These are phyloP conservation scores for Apis cerana DNA, from an alignment of 1,140 invertebrate species.

Conservation along the genomic window DNA sequence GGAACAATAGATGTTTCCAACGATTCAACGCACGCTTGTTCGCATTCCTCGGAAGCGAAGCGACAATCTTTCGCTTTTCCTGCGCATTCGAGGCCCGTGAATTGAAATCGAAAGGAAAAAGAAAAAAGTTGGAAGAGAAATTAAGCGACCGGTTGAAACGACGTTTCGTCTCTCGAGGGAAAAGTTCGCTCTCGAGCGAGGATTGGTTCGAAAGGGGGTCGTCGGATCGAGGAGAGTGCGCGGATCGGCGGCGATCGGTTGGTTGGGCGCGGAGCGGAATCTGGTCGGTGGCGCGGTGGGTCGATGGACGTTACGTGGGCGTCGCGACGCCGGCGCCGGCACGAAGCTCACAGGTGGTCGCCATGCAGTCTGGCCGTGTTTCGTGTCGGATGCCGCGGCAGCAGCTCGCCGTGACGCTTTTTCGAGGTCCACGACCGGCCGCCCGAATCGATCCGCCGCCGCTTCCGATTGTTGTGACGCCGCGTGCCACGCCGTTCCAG, in stretches of 20 bases:
- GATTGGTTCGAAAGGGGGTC: too few species aligned
- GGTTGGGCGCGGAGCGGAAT: slow-evolving; percentile 6
- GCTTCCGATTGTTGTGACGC: slow-evolving; percentile 46
- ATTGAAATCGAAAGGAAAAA: too few species aligned
- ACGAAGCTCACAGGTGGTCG: slow-evolving; percentile 76
- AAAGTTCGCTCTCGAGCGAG: too few species aligned
- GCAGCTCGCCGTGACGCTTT: slow-evolving; percentile 61
- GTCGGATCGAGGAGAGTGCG: neutral
- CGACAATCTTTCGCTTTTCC: too few species aligned
- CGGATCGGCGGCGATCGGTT: neutral
- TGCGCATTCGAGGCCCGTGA: too few species aligned
- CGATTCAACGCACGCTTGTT: too few species aligned
- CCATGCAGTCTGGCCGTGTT: slow-evolving; percentile 74
- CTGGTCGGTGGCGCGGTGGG: slow-evolving; percentile 35
- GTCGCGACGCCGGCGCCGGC: slow-evolving; percentile 71
- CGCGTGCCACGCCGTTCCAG: slow-evolving; percentile 31
- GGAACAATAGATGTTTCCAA: neutral
- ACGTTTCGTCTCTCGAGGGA: too few species aligned
- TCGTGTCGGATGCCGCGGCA: slow-evolving; percentile 63
- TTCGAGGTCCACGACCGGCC: slow-evolving; percentile 72
- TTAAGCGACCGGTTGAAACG: too few species aligned
- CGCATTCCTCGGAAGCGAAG: too few species aligned
- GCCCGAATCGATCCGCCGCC: slow-evolving; percentile 54
- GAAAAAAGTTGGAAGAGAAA: too few species aligned
- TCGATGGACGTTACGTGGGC: slow-evolving; percentile 65